Evolutionary conservation across 92 coral and sea anemone genomes (phyloP).

Genomic region (Umimayanthus chanpuru): DNA sequence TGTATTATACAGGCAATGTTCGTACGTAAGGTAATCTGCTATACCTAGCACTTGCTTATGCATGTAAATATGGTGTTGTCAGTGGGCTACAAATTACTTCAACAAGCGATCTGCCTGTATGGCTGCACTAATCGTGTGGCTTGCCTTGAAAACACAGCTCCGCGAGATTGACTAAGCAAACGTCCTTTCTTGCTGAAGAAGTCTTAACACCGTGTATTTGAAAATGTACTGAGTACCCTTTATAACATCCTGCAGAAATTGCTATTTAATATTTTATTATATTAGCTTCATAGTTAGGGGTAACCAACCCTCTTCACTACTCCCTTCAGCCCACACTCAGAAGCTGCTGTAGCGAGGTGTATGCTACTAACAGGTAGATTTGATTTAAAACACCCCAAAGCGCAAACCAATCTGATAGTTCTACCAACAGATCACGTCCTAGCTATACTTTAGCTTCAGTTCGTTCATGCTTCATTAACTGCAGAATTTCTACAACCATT

Average conservation of each 20-base stretch:
- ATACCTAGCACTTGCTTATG: too few relatives aligned
- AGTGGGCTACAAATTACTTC: neutral
- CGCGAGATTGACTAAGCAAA: too few relatives aligned
- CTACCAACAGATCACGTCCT: too few relatives aligned
- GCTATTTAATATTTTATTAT: neutral
- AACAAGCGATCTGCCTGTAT: neutral
- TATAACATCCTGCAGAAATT: neutral
- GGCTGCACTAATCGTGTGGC: neutral
- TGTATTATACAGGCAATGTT: too few relatives aligned
- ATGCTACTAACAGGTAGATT: too few relatives aligned
- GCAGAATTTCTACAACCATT: slow-evolving; percentile 38
- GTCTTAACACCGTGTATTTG: neutral
- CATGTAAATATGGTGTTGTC: too few relatives aligned
- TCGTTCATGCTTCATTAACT: slow-evolving; percentile 15
- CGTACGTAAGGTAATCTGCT: too few relatives aligned
- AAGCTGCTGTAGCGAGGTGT: too few relatives aligned
- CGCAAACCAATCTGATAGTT: neutral
- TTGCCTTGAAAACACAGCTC: neutral
- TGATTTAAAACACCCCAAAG: neutral
- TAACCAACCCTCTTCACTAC: neutral
- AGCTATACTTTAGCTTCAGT: neutral
- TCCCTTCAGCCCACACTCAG: neutral
- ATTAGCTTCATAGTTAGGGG: too few relatives aligned
- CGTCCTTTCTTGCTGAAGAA: neutral
- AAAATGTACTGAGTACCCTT: neutral